Evolutionary conservation across 2,888 invertebrate species (phyloP).

Genomic region (Invenusta paracnida): DNA sequence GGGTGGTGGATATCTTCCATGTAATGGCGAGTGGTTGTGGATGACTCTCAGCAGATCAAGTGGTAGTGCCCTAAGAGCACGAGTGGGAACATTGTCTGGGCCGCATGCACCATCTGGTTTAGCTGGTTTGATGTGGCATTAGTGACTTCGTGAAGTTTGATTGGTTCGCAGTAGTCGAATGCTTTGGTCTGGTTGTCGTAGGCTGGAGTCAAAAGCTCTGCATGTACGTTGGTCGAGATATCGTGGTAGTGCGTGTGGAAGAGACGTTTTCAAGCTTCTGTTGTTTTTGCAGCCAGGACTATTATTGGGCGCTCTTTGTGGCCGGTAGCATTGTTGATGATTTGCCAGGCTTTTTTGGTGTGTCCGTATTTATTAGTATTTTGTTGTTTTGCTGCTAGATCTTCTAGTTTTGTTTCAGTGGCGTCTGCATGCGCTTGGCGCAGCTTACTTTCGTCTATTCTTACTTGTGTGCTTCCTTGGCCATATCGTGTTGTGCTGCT

Average conservation of each 20-base stretch:
- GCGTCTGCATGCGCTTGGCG: not conserved
- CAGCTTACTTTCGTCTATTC: slow-evolving; percentile 13
- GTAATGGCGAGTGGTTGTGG: not conserved
- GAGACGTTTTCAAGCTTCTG: not conserved
- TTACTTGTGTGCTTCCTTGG: slow-evolving; percentile 19
- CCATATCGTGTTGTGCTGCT: slow-evolving; percentile 3
- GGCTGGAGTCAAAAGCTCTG: not conserved
- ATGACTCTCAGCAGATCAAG: not conserved
- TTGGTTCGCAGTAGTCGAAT: not conserved
- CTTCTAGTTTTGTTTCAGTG: not conserved
- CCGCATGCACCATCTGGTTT: not conserved
- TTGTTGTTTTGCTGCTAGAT: slow-evolving; percentile 1
- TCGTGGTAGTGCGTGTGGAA: not conserved
- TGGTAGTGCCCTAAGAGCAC: not conserved
- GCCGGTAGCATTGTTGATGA: slow-evolving; percentile 5
- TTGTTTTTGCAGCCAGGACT: not conserved
- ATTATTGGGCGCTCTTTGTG: not conserved
- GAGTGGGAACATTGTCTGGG: slow-evolving; percentile 4
- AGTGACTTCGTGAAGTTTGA: not conserved
- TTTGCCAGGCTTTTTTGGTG: slow-evolving; percentile 2
- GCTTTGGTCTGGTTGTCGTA: not conserved
- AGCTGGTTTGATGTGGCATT: not conserved
- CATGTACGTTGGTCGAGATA: not conserved
- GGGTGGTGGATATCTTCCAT: not conserved
- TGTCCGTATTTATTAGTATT: not conserved